Evolutionary conservation across 2,113 vertebrate species (phyloP).

Genomic region (Haemorhous mexicanus): DNA sequence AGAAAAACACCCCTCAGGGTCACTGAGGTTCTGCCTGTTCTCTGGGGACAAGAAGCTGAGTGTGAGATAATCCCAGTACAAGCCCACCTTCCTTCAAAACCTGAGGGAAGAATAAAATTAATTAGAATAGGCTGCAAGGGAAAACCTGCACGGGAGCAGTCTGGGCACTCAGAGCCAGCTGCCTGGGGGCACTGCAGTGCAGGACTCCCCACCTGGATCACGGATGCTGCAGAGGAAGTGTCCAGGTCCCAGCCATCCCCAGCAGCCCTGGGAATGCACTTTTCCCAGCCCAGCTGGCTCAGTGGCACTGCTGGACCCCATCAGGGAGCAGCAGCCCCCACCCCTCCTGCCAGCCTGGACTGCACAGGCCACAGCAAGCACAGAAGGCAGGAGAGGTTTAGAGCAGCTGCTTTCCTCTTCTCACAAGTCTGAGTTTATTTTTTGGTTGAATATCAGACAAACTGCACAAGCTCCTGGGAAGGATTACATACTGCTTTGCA

Average conservation of each 20-base stretch:
- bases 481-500: background rate
- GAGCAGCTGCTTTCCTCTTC: background rate
- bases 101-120: background rate
- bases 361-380: background rate
- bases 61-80: background rate
- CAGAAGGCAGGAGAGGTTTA: background rate
- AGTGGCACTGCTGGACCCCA: background rate
- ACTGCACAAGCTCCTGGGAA: background rate
- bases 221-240: background rate
- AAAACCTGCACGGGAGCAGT: background rate
- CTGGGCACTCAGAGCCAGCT: background rate
- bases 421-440: background rate
- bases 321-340: background rate
- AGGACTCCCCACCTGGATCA: background rate
- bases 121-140: background rate
- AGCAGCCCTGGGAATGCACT: background rate
- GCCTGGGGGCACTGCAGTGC: accelerated
- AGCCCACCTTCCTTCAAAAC: background rate
- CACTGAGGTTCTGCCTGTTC: background rate
- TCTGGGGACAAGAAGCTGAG: background rate
- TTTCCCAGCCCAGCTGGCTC: background rate
- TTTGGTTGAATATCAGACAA: background rate
- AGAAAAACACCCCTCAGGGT: background rate
- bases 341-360: background rate
- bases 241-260: background rate